Evolutionary conservation across 2,888 invertebrate genomes (phyloP), one percentile per base, ranked within the genome.

Genomic region (Chaitophorus viminalis): DNA sequence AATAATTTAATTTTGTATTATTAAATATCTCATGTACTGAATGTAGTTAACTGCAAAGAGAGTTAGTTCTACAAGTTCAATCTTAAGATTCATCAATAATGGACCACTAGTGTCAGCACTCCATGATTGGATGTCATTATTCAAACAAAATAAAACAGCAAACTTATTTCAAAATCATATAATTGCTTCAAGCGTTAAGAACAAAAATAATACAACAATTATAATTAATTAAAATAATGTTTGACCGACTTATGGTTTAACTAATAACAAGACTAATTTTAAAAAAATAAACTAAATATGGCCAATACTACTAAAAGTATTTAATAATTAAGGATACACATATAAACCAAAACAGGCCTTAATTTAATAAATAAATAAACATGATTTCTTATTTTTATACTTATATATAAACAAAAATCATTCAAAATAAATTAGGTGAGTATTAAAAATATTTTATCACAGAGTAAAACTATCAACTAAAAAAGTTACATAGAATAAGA

Each of bases 401-500:
- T 46, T 68, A 46, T 25, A 81, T 46, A 70, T 6, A 60, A 46
- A 70, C 21, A 81, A 39, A 65, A 46, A 70, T 46, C 8, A 46
- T 46, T 46, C 11, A 46, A 82, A 72, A 72, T 46, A 82, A 31
- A 60, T 46, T 46, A 46, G 46, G 46, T 65, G 65, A 25, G 18
- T 70, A 46, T 31, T 33, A 52, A 25, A 46, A 31, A 82, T 72
- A 82, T 76, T 60, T 46, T 84, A 76, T 84, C 84, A 84, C 75
- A 84, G 76, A 31, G 25, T 0, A 84, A 75, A 65, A 65, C 65
- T 76, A 76, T n/a, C 54, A 52, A 54, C 82, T 70, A 74, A 82
- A 74, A 82, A 72, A 82, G 1, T 31, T 74, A 54, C 33, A 72
- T n/a, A 33, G 25, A 60, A 54, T 14, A n/a, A 60, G 54, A 33